phyloP scores from a whole-genome alignment of 53 echinoderm and acorn worm species.

The Holothuria scabra region DNA sequence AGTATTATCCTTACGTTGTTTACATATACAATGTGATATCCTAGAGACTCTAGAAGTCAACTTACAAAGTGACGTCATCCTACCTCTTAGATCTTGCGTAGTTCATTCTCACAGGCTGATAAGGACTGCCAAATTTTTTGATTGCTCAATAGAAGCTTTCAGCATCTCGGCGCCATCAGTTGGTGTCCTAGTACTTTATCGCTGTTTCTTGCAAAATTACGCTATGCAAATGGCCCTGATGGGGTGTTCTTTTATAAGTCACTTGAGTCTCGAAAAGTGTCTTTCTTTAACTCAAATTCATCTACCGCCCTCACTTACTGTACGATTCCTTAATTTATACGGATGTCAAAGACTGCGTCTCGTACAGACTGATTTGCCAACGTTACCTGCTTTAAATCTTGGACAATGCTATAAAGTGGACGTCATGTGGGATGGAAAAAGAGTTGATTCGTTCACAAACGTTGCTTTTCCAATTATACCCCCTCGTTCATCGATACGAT shows the following conservation, averaged over 20 bases:
- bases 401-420: conserved; percentile 77
- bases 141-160: conserved; percentile 81
- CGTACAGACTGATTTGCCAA: conserved; percentile 66
- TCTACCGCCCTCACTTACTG: conserved; percentile 56
- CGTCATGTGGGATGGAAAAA: conserved; percentile 61
- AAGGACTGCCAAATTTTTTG: conserved; percentile 73
- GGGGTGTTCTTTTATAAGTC: conserved; percentile 75
- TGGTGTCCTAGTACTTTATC: conserved; percentile 74
- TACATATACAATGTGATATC: conserved; percentile 80
- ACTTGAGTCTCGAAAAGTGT: conserved; percentile 88
- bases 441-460: conserved; percentile 56
- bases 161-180: conserved; percentile 77
- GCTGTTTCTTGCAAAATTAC: conserved; percentile 88
- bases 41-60: conserved; percentile 79
- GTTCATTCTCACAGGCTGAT: conserved; percentile 75
- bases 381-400: conserved; percentile 69
- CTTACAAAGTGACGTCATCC: conserved; percentile 72
- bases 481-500: conserved; percentile 78
- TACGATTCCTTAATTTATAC: conserved; percentile 83
- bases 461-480: conserved; percentile 66
- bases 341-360: conserved; percentile 73
- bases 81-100: conserved; percentile 79
- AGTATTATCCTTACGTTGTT: conserved; percentile 66
- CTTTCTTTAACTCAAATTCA: conserved; percentile 65
- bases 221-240: conserved; percentile 78